Conservation (phyloP, 2,888 invertebrate species). For the Ceramica pisi region DNA sequence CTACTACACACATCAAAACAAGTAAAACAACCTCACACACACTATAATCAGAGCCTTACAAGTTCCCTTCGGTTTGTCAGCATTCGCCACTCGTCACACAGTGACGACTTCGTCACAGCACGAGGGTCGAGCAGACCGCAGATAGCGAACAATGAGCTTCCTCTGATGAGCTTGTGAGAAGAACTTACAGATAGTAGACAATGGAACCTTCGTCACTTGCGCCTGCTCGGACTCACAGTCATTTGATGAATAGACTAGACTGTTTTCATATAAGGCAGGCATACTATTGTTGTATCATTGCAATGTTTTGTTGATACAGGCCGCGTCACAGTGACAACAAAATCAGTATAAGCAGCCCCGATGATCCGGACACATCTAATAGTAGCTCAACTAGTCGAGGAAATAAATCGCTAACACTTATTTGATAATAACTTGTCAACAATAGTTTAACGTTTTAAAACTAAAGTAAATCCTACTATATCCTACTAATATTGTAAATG, state of each 20-base stretch:
- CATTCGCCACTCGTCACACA: slow-evolving; percentile 21
- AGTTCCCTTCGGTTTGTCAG: slow-evolving; percentile 1
- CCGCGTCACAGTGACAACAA: not conserved
- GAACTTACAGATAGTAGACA: slow-evolving; percentile 12
- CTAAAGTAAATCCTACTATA: no score
- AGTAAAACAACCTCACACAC: not conserved
- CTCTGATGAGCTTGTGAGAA: slow-evolving; percentile 27
- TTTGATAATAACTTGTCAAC: no score
- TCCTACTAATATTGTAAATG: no score
- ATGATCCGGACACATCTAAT: no score
- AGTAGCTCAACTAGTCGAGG: no score
- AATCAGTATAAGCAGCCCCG: no score
- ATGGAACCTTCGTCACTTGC: slow-evolving; percentile 35
- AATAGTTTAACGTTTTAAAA: no score
- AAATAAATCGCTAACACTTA: no score
- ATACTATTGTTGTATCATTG: not conserved
- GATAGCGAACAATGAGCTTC: slow-evolving; percentile 49
- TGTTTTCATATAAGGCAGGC: not conserved
- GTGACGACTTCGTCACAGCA: slow-evolving; percentile 7
- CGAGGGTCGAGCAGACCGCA: slow-evolving; percentile 44
- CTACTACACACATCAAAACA: not conserved
- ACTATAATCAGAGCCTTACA: not conserved
- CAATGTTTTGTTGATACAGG: not conserved
- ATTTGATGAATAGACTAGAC: not conserved
- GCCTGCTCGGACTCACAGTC: slow-evolving; percentile 7